Evolutionary conservation across 2,113 vertebrate genomes (phyloP).

Genomic region (Xenopus tropicalis): DNA sequence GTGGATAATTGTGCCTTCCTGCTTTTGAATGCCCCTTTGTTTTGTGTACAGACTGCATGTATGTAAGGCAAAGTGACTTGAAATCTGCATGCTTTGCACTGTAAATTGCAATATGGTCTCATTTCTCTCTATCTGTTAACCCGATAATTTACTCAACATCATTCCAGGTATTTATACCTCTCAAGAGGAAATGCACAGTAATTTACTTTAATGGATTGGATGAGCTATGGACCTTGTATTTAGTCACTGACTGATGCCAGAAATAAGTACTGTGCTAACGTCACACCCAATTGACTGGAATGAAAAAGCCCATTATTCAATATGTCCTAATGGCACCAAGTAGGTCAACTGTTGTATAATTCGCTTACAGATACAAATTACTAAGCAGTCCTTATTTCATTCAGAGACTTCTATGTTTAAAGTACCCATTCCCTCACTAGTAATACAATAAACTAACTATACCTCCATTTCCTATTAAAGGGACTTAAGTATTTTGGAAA

Average conservation of each 20-base stretch:
- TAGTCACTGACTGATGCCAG: constrained; percentile 42
- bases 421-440: constrained; percentile 11
- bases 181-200: constrained; percentile 31
- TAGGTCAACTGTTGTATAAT: constrained; percentile 50
- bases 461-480: too few species aligned
- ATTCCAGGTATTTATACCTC: constrained; percentile 26
- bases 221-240: constrained; percentile 29
- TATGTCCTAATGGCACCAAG: constrained; percentile 56
- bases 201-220: constrained; percentile 28
- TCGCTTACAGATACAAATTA: constrained; percentile 61
- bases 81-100: neutral
- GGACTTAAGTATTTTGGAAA: too few species aligned
- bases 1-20: too few species aligned
- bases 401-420: constrained; percentile 10
- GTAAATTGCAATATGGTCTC: neutral
- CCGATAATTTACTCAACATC: constrained; percentile 23
- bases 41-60: too few species aligned
- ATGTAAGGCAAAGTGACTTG: too few species aligned
- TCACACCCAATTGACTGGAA: constrained; percentile 62
- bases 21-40: too few species aligned
- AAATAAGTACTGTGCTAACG: constrained; percentile 32
- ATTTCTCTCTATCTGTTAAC: constrained; percentile 3
- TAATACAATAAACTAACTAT: too few species aligned
- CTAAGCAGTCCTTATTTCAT: constrained; percentile 58
- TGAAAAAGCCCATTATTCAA: constrained; percentile 66